Conservation (phyloP, 2,888 invertebrate genomes). For the Globia sparganii region DNA sequence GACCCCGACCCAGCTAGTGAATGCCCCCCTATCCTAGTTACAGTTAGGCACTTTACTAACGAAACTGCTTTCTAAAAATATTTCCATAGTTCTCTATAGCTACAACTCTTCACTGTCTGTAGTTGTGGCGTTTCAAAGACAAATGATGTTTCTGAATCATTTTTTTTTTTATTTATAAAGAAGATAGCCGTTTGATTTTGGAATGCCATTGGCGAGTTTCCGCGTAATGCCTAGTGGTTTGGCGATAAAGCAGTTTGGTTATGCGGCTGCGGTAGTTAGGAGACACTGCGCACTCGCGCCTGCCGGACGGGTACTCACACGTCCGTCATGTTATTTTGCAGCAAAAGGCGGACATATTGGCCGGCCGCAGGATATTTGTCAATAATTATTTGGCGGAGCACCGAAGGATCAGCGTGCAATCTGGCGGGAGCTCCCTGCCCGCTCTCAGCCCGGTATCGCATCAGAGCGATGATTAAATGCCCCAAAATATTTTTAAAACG, state of each 20-base stretch:
- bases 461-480: constrained; percentile 88
- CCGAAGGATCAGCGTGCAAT: constrained; percentile 91
- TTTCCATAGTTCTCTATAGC: constrained; percentile 74
- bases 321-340: constrained; percentile 88
- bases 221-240: constrained; percentile 73
- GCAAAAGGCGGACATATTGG: constrained; percentile 91
- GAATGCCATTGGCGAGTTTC: constrained; percentile 75
- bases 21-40: constrained; percentile 86
- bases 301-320: constrained; percentile 79
- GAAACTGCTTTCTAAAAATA: constrained; percentile 83
- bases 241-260: constrained; percentile 84
- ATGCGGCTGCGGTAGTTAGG: constrained; percentile 59
- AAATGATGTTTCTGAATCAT: constrained; percentile 64
- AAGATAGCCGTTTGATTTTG: constrained; percentile 77
- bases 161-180: background rate
- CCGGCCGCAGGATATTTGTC: constrained; percentile 91
- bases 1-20: constrained; percentile 87
- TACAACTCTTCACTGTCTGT: constrained; percentile 79
- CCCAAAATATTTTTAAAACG: constrained; percentile 63
- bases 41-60: constrained; percentile 86
- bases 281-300: constrained; percentile 64
- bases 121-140: constrained; percentile 83
- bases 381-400: constrained; percentile 91
- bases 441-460: constrained; percentile 89
- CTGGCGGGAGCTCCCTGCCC: constrained; percentile 88